phyloP scores from a whole-genome alignment of 2,113 vertebrate species.

The Prionailurus bengalensis region DNA sequence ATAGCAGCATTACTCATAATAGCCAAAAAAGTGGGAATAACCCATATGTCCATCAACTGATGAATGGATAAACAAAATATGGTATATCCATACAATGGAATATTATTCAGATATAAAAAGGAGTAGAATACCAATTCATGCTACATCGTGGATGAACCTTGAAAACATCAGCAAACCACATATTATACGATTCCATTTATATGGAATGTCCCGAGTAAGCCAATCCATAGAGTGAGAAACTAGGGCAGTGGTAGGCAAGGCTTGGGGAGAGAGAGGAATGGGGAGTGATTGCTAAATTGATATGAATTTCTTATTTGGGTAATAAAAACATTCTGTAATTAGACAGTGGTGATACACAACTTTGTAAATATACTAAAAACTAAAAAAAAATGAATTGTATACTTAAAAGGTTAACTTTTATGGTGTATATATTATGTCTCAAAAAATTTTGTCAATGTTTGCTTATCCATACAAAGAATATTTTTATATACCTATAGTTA shows the following conservation, averaged over 20 bases:
- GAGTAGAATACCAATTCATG: not conserved
- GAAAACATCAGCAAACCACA: not conserved
- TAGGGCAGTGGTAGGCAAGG: not conserved
- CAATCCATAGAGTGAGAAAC: not conserved
- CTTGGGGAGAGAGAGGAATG: not conserved
- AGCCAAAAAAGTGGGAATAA: not conserved
- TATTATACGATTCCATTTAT: not conserved
- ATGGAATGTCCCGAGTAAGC: not conserved
- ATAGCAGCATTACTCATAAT: not conserved
- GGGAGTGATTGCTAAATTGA: not conserved
- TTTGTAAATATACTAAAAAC: not conserved
- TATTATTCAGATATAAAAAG: not conserved
- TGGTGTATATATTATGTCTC: not conserved
- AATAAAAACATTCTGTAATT: not conserved
- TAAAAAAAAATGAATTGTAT: not conserved
- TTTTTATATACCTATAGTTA: not conserved
- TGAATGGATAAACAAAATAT: not conserved
- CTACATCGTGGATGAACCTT: not conserved
- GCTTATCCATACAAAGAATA: not conserved
- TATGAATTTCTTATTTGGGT: not conserved
- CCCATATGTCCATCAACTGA: not conserved
- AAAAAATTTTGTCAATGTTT: not conserved
- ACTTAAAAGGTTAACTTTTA: not conserved
- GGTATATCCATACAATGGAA: not conserved
- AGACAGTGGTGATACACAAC: not conserved